These are phyloP conservation scores for Xylocampa areola DNA, from an alignment of 2,888 invertebrate genomes.

Conservation along the genomic window DNA sequence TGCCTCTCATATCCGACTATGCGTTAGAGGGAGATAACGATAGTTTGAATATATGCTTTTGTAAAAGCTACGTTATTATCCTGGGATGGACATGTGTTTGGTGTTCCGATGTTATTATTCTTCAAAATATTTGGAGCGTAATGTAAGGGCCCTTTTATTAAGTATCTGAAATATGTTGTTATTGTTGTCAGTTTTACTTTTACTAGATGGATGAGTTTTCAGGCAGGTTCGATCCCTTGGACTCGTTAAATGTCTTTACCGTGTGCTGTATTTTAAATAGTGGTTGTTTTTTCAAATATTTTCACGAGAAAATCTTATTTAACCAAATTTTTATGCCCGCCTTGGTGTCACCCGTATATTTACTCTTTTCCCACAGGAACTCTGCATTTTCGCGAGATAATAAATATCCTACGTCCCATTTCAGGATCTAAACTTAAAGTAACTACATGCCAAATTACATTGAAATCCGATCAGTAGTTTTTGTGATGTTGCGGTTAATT, in stretches of 20 bases:
- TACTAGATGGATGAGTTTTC: slow-evolving; percentile 17
- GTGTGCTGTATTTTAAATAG: not conserved
- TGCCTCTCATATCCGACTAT: slow-evolving; percentile 29
- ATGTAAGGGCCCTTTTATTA: slow-evolving; percentile 50
- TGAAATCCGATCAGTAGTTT: too few relatives aligned
- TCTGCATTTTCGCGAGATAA: too few relatives aligned
- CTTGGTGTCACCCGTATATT: too few relatives aligned
- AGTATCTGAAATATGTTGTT: slow-evolving; percentile 49
- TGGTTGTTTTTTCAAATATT: not conserved
- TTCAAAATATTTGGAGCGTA: slow-evolving; percentile 49
- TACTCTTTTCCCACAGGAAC: too few relatives aligned
- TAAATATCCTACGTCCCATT: too few relatives aligned
- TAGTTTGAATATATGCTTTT: slow-evolving; percentile 47
- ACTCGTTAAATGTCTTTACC: slow-evolving; percentile 26
- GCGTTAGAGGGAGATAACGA: slow-evolving; percentile 28
- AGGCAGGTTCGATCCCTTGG: slow-evolving; percentile 17
- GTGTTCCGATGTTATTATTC: slow-evolving; percentile 51
- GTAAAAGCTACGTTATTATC: slow-evolving; percentile 45
- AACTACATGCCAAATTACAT: too few relatives aligned
- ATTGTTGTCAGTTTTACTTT: slow-evolving; percentile 40
- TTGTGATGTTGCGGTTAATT: too few relatives aligned
- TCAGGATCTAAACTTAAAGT: too few relatives aligned
- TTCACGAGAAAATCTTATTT: too few relatives aligned
- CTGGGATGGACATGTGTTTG: slow-evolving; percentile 45
- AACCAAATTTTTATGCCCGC: too few relatives aligned